Evolutionary conservation across 2,797 vertebrate genomes (phyloP).

Genomic region (Fratercula arctica): DNA sequence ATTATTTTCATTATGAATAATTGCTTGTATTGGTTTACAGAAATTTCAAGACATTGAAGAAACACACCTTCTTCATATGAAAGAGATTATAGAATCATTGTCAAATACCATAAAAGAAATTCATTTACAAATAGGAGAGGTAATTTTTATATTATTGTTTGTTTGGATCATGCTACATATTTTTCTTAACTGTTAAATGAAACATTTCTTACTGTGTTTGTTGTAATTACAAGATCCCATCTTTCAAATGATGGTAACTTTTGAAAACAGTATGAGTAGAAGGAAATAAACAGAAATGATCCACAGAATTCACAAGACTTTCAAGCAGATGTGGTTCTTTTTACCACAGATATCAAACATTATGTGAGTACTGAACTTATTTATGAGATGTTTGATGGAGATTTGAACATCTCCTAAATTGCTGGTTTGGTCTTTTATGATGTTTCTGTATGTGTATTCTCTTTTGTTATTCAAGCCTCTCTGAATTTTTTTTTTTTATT

Average conservation of each 20-base stretch:
- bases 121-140: conserved; percentile 71
- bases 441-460: background rate
- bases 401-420: background rate
- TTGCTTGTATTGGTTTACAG: conserved; percentile 73
- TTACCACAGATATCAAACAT: background rate
- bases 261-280: background rate
- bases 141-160: conserved; percentile 1
- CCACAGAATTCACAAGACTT: background rate
- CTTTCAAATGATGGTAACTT: background rate
- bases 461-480: background rate
- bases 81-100: conserved; percentile 90
- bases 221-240: background rate
- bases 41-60: conserved; percentile 97
- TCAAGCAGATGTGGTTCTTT: background rate
- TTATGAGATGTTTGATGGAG: background rate
- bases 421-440: background rate
- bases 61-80: conserved; percentile 89
- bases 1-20: conserved; percentile 13
- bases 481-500: background rate
- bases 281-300: background rate
- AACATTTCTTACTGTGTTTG: background rate
- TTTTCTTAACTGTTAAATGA: background rate
- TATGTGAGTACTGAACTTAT: background rate
- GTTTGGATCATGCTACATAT: background rate
- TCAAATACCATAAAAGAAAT: conserved; percentile 89